Conservation (phyloP, 2,797 vertebrate genomes). For the Sebastes oblongus region DNA sequence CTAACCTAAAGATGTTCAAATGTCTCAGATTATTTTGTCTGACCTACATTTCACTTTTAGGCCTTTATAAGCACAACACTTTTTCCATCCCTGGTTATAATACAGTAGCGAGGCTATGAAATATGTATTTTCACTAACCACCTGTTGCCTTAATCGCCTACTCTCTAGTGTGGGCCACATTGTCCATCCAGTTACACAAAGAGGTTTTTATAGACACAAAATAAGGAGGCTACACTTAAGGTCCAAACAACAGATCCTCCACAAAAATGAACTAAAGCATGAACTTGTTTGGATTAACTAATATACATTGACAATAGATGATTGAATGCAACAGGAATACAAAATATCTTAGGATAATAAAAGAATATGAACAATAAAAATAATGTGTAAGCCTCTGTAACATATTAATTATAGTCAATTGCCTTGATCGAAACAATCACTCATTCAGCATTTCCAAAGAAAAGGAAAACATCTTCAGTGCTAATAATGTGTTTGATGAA, state of each 20-base stretch:
- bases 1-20: not conserved
- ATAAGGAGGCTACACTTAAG: not conserved
- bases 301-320: not conserved
- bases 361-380: not conserved
- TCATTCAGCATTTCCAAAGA: not conserved
- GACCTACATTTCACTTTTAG: not conserved
- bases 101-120: not conserved
- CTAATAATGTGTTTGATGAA: slow-evolving; percentile 25
- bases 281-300: not conserved
- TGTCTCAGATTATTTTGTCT: not conserved
- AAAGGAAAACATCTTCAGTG: slow-evolving; percentile 18
- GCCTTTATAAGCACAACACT: not conserved
- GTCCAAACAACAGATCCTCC: not conserved
- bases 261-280: not conserved
- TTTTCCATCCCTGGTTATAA: not conserved
- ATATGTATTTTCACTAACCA: not conserved
- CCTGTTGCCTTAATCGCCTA: not conserved
- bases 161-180: not conserved
- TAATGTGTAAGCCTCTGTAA: not conserved
- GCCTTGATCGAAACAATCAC: not conserved
- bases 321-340: not conserved
- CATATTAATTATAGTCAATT: not conserved
- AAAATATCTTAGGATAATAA: not conserved
- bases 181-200: not conserved
- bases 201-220: not conserved